phyloP scores from a whole-genome alignment of 2,113 vertebrate genomes.

The Xiphias gladius region DNA sequence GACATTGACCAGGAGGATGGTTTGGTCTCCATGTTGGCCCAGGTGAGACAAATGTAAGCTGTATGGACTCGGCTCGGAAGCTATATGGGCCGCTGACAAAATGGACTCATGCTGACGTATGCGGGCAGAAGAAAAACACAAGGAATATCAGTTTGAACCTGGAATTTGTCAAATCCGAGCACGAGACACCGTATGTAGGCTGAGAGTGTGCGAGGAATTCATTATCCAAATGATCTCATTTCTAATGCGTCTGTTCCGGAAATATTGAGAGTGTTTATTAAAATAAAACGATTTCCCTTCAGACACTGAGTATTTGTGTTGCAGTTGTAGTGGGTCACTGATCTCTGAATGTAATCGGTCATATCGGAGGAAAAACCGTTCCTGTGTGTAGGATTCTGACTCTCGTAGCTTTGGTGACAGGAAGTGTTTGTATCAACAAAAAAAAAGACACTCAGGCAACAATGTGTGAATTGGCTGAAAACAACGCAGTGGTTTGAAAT shows the following conservation, averaged over 20 bases:
- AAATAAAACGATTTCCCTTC: conserved; percentile 14
- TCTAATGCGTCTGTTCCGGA: conserved; percentile 1
- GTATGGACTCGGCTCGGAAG: background rate
- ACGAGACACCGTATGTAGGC: background rate
- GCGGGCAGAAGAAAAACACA: background rate
- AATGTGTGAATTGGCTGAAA: no score
- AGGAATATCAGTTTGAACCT: background rate
- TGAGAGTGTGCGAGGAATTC: background rate
- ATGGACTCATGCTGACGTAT: background rate
- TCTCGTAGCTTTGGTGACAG: no score
- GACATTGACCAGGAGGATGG: background rate
- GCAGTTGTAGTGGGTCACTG: background rate
- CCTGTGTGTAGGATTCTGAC: no score
- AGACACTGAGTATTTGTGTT: background rate
- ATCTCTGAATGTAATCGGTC: background rate
- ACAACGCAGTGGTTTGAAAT: no score
- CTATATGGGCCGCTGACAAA: background rate
- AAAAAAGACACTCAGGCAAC: background rate
- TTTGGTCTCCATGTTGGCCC: background rate
- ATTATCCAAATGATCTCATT: background rate
- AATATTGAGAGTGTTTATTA: conserved; percentile 5
- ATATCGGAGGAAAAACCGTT: no score
- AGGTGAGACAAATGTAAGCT: background rate
- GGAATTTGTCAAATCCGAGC: conserved; percentile 8
- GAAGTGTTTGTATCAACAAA: background rate